Conservation (phyloP, 2,797 vertebrate species). For the Netta rufina region DNA sequence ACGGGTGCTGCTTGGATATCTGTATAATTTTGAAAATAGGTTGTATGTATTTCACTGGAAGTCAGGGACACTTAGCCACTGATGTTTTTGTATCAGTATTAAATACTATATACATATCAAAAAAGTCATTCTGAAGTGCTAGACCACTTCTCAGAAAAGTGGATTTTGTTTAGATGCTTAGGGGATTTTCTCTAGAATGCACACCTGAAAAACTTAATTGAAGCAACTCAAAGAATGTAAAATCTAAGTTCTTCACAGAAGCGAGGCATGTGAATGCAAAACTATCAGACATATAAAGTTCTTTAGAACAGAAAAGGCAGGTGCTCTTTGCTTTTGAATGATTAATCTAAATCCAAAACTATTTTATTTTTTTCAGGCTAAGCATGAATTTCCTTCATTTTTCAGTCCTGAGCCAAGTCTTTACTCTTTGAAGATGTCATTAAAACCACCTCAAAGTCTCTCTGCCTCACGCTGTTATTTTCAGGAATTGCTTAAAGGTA, state of each 20-base stretch:
- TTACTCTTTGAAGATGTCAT: conserved; percentile 22
- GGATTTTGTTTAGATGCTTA: background rate
- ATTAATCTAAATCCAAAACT: conserved; percentile 25
- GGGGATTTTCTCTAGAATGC: background rate
- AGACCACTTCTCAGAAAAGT: background rate
- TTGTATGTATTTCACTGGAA: background rate
- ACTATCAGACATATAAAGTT: background rate
- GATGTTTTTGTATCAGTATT: background rate
- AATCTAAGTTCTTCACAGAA: background rate
- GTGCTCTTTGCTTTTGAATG: conserved; percentile 2
- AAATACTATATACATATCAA: rapidly evolving
- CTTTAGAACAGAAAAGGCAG: background rate
- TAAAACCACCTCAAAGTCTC: conserved; percentile 30
- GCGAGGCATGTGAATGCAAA: background rate
- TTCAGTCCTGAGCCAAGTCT: background rate
- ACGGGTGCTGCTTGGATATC: background rate
- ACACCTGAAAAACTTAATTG: background rate
- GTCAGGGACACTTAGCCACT: background rate
- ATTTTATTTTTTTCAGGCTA: background rate
- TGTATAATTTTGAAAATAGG: background rate
- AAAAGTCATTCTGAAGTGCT: background rate
- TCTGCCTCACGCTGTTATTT: background rate
- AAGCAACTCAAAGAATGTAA: background rate
- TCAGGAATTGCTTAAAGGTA: conserved; percentile 32
- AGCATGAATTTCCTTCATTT: background rate